Evolutionary conservation across 2,797 vertebrate genomes (phyloP).

Genomic region (Pseudochaenichthys georgianus): DNA sequence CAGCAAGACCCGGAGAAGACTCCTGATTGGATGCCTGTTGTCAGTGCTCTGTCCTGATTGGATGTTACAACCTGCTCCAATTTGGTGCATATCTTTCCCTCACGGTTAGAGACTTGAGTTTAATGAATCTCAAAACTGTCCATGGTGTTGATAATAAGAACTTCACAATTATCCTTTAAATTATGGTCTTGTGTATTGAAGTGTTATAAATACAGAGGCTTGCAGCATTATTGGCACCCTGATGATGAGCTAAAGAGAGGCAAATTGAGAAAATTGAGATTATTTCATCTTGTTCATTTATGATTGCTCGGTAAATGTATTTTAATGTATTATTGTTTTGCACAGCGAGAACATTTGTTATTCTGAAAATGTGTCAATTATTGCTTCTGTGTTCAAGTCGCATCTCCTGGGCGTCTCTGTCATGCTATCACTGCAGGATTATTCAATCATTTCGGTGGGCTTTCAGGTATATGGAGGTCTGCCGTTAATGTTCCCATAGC

Average conservation of each 20-base stretch:
- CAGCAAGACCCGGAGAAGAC: slow-evolving; percentile 58
- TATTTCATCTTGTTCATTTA: slow-evolving; percentile 19
- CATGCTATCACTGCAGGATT: slow-evolving; percentile 9
- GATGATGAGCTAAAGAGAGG: slow-evolving; percentile 43
- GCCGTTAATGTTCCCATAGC: slow-evolving; percentile 23
- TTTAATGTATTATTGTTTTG: slow-evolving; percentile 37
- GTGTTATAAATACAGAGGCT: slow-evolving; percentile 55
- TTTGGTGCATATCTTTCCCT: slow-evolving; percentile 66
- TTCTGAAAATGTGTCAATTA: slow-evolving; percentile 8
- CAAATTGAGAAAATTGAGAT: slow-evolving; percentile 44
- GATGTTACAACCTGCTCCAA: slow-evolving; percentile 66
- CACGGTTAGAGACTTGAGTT: slow-evolving; percentile 67
- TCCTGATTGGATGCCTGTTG: slow-evolving; percentile 64
- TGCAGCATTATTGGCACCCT: slow-evolving; percentile 42
- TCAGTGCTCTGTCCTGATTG: slow-evolving; percentile 58
- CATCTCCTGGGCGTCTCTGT: slow-evolving; percentile 21
- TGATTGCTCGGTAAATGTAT: slow-evolving; percentile 27
- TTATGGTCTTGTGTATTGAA: slow-evolving; percentile 52
- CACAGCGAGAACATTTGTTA: not conserved
- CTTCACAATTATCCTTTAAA: slow-evolving; percentile 71
- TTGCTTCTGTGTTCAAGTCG: not conserved
- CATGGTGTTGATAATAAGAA: slow-evolving; percentile 66
- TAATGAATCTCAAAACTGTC: slow-evolving; percentile 74
- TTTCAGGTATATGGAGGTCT: slow-evolving; percentile 38
- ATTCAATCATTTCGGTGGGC: slow-evolving; percentile 30